phyloP scores from a whole-genome alignment of 2,797 vertebrate species.

The Betta splendens region DNA sequence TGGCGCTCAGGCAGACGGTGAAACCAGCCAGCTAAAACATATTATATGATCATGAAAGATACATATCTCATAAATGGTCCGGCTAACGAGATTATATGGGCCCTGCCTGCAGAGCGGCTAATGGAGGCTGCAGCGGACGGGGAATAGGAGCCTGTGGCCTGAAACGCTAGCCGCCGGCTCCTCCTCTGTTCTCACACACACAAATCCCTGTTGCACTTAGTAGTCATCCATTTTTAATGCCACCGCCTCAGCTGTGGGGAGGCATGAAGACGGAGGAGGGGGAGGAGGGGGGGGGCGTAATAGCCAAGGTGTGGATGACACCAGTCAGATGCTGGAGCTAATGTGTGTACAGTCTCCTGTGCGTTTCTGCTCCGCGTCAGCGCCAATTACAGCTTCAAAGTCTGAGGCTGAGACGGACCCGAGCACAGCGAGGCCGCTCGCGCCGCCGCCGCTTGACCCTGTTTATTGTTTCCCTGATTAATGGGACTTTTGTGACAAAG shows the following conservation, averaged over 20 bases:
- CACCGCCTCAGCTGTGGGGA: conserved; percentile 75
- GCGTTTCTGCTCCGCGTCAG: conserved; percentile 50
- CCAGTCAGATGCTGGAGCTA: conserved; percentile 43
- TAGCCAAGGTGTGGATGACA: conserved; percentile 60
- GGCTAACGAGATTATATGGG: conserved; percentile 74
- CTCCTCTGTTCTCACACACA: conserved; percentile 74
- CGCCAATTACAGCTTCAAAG: conserved; percentile 38
- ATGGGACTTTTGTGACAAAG: conserved; percentile 33
- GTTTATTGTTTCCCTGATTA: conserved; percentile 39
- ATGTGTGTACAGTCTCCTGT: conserved; percentile 36
- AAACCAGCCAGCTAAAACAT: conserved; percentile 43
- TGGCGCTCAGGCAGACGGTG: conserved; percentile 22
- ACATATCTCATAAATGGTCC: conserved; percentile 74
- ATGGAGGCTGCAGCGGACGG: conserved; percentile 62
- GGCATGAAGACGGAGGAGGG: conserved; percentile 52
- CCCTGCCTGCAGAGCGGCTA: conserved; percentile 71
- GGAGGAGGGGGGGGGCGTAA: conserved; percentile 24
- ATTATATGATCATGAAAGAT: conserved; percentile 74
- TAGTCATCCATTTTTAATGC: conserved; percentile 86
- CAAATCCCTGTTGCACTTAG: conserved; percentile 85
- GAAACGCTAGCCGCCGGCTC: conserved; percentile 71
- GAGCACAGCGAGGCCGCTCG: conserved; percentile 48
- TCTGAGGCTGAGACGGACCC: conserved; percentile 21
- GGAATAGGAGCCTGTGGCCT: conserved; percentile 70
- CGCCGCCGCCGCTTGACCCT: conserved; percentile 26